Conservation (phyloP, 2,797 vertebrate genomes). For the Melanotaenia boesemani region DNA sequence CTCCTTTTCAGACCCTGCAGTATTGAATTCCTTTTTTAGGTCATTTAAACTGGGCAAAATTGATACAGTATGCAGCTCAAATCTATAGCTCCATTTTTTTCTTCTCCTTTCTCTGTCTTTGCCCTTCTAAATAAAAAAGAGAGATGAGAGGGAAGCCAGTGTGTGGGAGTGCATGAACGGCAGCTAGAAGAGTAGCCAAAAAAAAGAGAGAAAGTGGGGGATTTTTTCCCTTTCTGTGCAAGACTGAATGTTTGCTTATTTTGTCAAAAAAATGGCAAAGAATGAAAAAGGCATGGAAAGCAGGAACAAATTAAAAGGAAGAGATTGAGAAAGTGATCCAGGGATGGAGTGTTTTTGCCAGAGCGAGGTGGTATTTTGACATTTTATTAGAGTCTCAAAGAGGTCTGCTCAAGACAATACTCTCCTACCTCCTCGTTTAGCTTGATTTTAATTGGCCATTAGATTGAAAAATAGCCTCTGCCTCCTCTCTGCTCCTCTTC, state of each 20-base stretch:
- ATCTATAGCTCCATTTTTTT: slow-evolving; percentile 68
- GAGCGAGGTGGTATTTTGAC: slow-evolving; percentile 59
- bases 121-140: slow-evolving; percentile 66
- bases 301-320: slow-evolving; percentile 58
- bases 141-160: slow-evolving; percentile 64
- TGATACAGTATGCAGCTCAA: slow-evolving; percentile 82
- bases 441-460: slow-evolving; percentile 85
- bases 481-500: slow-evolving; percentile 57
- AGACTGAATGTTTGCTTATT: slow-evolving; percentile 56
- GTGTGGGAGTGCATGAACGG: slow-evolving; percentile 57
- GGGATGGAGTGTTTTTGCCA: slow-evolving; percentile 25
- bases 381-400: slow-evolving; percentile 76
- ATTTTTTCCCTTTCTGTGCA: slow-evolving; percentile 22
- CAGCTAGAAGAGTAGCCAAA: slow-evolving; percentile 43
- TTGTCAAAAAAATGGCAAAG: slow-evolving; percentile 26
- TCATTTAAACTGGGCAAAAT: slow-evolving; percentile 82
- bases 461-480: slow-evolving; percentile 82
- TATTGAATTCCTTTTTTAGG: slow-evolving; percentile 85
- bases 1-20: slow-evolving; percentile 76
- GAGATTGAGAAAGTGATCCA: slow-evolving; percentile 43
- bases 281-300: slow-evolving; percentile 42
- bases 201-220: not conserved
- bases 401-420: slow-evolving; percentile 77
- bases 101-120: slow-evolving; percentile 54
- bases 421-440: slow-evolving; percentile 83